Base-by-base conservation (phyloP, 2,888 invertebrate species). In the Epinotia brunnichana region DNA sequence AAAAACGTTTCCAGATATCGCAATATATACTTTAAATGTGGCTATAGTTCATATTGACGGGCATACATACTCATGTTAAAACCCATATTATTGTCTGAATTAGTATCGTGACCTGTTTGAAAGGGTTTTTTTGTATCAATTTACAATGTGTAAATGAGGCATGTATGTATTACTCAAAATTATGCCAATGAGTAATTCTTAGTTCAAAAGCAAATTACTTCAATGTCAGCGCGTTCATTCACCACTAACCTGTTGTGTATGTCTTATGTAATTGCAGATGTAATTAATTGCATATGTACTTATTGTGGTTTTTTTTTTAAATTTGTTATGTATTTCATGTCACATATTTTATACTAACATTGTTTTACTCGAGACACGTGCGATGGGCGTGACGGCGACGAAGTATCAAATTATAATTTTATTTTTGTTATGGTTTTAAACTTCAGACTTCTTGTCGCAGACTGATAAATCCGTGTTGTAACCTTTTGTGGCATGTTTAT, bases 391-490 rank as follows among this genome's bases (percentile, higher is more conserved):
- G 64, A 35, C 21, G 21, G 54, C 35, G 15, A 13, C 54, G 9
- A 19, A 21, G 54, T 39, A 39, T 35, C 29, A 54, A 21, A 35
- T 17, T 19, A 51, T 35, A 21, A 19, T 64, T 63, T 51, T 51
- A 29, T n/a, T 44, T 62, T 17, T 7, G 41, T 24, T 35, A 35
- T 17, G 21, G 24, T n/a, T 54, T 64, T 54, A 54, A 64, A 64
- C 64, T 53, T 64, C 35, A 35, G 64, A 54, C 64, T 29, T 54
- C 9, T 64, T 61, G 44, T 48, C 61, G 44, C 39, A 39, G 39
- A 54, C 64, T 64, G 64, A 64, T 64, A 54, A 64, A 53, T n/a
- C 64, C 39, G 17, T 64, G 15, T 64, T 53, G 51, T 51, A 35
- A 64, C 53, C 64, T 64, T 64, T 54, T 21, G 64, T 19, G 15